These are phyloP conservation scores for Panthera leo DNA, from an alignment of 2,113 vertebrate species.

Conservation along the genomic window DNA sequence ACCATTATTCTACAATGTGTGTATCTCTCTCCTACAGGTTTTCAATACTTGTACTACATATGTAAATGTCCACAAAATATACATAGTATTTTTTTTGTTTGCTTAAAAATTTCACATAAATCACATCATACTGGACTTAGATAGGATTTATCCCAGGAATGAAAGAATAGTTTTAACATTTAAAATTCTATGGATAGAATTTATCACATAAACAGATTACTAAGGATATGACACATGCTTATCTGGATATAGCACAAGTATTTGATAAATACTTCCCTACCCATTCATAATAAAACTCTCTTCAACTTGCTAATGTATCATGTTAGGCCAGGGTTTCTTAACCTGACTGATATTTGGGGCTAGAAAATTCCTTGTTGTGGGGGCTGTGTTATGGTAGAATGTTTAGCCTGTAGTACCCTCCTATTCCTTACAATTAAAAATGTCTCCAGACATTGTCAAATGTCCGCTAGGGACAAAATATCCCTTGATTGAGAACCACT, in stretches of 20 bases:
- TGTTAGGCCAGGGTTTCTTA: background rate
- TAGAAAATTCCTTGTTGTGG: background rate
- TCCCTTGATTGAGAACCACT: background rate
- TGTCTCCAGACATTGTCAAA: background rate
- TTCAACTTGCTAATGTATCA: background rate
- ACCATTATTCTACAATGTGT: background rate
- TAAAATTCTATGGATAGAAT: conserved; percentile 28
- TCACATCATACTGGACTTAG: background rate
- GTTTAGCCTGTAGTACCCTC: background rate
- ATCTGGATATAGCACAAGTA: background rate
- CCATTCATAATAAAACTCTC: background rate
- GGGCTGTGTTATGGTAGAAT: background rate
- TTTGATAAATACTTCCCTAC: background rate
- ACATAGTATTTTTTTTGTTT: background rate
- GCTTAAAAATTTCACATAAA: conserved; percentile 49
- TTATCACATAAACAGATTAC: conserved; percentile 26
- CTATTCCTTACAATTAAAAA: background rate
- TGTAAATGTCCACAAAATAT: conserved; percentile 3
- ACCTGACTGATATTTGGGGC: background rate
- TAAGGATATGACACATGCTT: background rate
- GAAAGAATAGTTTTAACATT: conserved; percentile 47
- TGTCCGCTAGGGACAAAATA: background rate
- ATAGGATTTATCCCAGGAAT: background rate
- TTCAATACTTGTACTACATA: background rate
- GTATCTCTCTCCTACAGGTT: background rate